Percentiles rank a stretch among this genome's conserved stretches.
Evolutionary conservation across 1,140 invertebrate species (phyloP).

Genomic region (Cardiocondyla obscurior): DNA sequence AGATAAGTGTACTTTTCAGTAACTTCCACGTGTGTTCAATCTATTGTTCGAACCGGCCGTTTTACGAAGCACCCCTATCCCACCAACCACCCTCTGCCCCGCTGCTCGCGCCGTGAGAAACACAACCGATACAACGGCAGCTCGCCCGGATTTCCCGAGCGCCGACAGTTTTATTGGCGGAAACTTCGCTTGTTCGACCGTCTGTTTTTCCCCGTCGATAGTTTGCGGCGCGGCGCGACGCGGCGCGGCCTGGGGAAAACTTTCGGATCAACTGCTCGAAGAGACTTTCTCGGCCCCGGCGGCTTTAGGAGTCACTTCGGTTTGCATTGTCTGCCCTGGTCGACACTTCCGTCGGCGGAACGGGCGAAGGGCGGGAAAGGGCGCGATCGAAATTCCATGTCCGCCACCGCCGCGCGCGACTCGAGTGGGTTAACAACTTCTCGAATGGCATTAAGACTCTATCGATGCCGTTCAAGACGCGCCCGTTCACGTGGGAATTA

Average conservation of each 20-base stretch:
- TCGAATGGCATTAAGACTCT: conserved; percentile 35
- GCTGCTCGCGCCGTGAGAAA: conserved; percentile 24
- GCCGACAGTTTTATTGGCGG: conserved; percentile 56
- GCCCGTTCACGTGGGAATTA: conserved; percentile 25
- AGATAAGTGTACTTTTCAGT: conserved; percentile 9
- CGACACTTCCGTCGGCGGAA: neutral
- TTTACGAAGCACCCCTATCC: neutral
- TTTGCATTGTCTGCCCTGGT: conserved; percentile 30
- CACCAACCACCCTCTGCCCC: neutral
- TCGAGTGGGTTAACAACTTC: conserved; percentile 43
- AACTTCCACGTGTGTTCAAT: conserved; percentile 16
- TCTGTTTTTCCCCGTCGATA: conserved; percentile 52
- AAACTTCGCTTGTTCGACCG: conserved; percentile 53
- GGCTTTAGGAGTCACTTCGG: conserved; percentile 47
- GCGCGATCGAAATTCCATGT: conserved; percentile 48
- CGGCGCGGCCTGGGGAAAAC: conserved; percentile 12
- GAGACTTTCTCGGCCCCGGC: conserved; percentile 27
- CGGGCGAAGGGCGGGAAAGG: neutral
- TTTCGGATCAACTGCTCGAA: conserved; percentile 47
- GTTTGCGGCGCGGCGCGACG: conserved; percentile 25
- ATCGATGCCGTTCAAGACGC: conserved; percentile 23
- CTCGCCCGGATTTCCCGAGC: conserved; percentile 44
- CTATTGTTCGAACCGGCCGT: neutral
- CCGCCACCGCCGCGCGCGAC: neutral
- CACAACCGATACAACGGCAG: conserved; percentile 44